These are phyloP conservation scores for Corythoichthys haematopterus DNA, from an alignment of 2,113 vertebrate genomes.

Conservation along the genomic window DNA sequence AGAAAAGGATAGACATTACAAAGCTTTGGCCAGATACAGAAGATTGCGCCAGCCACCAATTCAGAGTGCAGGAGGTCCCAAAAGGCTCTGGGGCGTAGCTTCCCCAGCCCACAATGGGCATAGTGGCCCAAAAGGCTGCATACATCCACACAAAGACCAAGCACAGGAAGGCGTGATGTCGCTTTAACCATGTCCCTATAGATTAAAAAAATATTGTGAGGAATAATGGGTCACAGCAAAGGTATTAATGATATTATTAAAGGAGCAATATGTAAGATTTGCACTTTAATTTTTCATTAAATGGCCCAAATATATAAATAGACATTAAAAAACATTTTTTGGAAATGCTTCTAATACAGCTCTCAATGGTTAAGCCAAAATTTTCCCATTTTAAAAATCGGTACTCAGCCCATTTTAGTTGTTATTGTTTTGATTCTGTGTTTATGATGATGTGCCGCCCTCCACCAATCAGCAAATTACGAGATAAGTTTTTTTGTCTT, in stretches of 20 bases:
- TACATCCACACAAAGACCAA: slow-evolving; percentile 83
- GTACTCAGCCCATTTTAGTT: too few species aligned
- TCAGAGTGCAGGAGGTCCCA: slow-evolving; percentile 91
- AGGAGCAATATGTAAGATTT: too few species aligned
- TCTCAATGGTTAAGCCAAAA: too few species aligned
- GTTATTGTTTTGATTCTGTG: too few species aligned
- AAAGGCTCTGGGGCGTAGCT: slow-evolving; percentile 90
- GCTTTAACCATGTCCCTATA: slow-evolving; percentile 89
- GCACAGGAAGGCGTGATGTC: slow-evolving; percentile 82
- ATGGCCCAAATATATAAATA: too few species aligned
- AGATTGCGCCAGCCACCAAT: slow-evolving; percentile 92
- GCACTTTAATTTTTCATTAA: too few species aligned
- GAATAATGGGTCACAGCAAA: not conserved
- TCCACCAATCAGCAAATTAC: too few species aligned
- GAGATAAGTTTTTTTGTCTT: too few species aligned
- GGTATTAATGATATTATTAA: not conserved
- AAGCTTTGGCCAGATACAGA: slow-evolving; percentile 84
- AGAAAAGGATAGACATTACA: slow-evolving; percentile 86
- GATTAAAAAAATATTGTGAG: not conserved
- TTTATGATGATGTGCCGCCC: too few species aligned
- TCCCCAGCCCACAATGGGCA: slow-evolving; percentile 88
- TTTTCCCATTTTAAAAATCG: too few species aligned
- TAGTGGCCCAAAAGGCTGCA: slow-evolving; percentile 87
- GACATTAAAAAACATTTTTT: too few species aligned
- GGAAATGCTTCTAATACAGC: too few species aligned